Percentiles rank a stretch among this genome's conserved stretches.
Conservation (phyloP, 2,888 invertebrate species). For the Hypselothyrea guttata region DNA sequence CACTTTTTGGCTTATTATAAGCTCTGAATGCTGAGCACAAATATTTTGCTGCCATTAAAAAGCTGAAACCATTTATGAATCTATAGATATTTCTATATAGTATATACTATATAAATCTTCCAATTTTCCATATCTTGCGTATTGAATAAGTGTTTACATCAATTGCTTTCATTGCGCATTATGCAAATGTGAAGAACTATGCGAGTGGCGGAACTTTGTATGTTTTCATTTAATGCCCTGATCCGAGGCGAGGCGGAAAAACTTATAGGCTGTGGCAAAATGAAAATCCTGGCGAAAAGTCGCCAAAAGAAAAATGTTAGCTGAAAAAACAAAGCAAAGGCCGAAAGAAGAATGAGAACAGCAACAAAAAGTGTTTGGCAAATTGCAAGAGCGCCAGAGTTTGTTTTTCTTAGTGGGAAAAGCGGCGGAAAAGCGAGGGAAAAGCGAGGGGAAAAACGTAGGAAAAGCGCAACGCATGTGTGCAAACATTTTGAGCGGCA, state of each 20-base stretch:
- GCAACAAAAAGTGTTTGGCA: slow-evolving; percentile 18
- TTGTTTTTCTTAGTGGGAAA: slow-evolving; percentile 27
- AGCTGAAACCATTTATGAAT: no score
- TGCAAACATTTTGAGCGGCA: slow-evolving; percentile 14
- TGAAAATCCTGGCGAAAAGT: slow-evolving; percentile 47
- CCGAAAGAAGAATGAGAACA: no score
- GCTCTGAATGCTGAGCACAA: no score
- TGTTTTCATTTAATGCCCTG: slow-evolving; percentile 3
- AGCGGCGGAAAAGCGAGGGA: neutral
- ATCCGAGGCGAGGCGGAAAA: slow-evolving; percentile 27
- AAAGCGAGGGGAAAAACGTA: neutral
- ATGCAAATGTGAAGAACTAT: slow-evolving; percentile 67
- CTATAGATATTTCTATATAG: no score
- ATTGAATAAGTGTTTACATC: slow-evolving; percentile 19
- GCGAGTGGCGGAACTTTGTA: slow-evolving; percentile 28
- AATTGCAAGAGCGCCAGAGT: slow-evolving; percentile 29
- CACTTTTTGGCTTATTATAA: no score
- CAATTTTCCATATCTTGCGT: no score
- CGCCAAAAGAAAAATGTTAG: slow-evolving; percentile 42
- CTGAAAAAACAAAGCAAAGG: slow-evolving; percentile 14
- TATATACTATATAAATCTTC: no score
- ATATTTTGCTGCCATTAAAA: neutral
- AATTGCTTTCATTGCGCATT: slow-evolving; percentile 59
- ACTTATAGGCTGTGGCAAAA: slow-evolving; percentile 35
- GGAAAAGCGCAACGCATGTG: slow-evolving; percentile 21